Percentiles rank a stretch among this genome's conserved stretches.
Evolutionary conservation across 2,888 invertebrate genomes (phyloP).

Genomic region (Pammene fasciana): DNA sequence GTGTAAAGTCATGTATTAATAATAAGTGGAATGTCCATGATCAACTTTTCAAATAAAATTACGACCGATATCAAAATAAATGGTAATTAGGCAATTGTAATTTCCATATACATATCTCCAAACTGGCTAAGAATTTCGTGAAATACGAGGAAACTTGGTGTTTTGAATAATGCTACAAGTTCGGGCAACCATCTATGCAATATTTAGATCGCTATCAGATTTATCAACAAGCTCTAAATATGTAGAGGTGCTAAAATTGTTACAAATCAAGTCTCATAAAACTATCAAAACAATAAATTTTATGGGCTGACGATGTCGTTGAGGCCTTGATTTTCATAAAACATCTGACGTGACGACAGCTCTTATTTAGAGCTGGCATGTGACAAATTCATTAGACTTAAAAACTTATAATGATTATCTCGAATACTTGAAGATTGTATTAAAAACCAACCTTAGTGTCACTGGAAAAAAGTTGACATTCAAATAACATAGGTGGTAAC

Average conservation of each 20-base stretch:
- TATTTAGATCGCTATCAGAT: constrained; percentile 35
- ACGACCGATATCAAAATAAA: neutral
- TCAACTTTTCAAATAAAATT: neutral
- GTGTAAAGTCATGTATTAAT: neutral
- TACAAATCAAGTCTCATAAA: constrained; percentile 63
- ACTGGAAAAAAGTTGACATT: constrained; percentile 5
- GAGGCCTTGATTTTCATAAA: constrained; percentile 71
- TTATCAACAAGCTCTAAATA: constrained; percentile 44
- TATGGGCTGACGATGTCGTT: constrained; percentile 71
- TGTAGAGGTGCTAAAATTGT: constrained; percentile 62
- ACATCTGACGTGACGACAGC: constrained; percentile 69
- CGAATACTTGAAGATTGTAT: neutral
- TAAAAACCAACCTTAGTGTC: neutral
- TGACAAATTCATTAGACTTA: constrained; percentile 65
- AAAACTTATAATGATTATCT: constrained; percentile 42
- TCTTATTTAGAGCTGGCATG: constrained; percentile 63
- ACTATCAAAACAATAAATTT: constrained; percentile 69
- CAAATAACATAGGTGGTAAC: neutral
- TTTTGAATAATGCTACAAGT: constrained; percentile 10
- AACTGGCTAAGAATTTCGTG: constrained; percentile 7
- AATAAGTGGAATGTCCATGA: neutral
- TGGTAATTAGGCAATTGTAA: constrained; percentile 9
- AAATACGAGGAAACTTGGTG: constrained; percentile 14
- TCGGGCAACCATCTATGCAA: constrained; percentile 18
- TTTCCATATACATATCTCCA: constrained; percentile 15